Conservation (phyloP, 2,113 vertebrate species). For the Talpa occidentalis region DNA sequence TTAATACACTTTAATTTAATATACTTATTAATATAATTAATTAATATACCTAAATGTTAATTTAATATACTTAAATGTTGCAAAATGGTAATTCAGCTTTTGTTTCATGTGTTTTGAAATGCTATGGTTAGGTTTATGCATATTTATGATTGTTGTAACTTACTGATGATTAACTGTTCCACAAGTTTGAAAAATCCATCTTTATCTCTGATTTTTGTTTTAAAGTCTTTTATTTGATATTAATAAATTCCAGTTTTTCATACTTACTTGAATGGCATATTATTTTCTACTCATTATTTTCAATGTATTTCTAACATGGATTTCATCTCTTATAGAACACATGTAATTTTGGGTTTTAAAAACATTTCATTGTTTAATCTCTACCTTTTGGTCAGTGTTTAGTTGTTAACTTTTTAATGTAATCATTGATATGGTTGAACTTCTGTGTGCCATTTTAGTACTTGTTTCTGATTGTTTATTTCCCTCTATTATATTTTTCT, state of each 20-base stretch:
- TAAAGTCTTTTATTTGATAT: not conserved
- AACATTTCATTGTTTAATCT: no score
- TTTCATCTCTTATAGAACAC: not conserved
- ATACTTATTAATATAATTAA: not conserved
- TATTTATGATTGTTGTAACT: not conserved
- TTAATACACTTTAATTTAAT: no score
- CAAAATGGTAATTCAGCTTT: not conserved
- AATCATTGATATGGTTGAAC: no score
- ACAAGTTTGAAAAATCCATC: not conserved
- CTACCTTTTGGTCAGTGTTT: no score
- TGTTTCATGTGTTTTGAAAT: not conserved
- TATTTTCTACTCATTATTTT: not conserved
- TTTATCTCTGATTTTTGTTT: not conserved
- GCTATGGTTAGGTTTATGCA: not conserved
- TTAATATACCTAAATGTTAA: not conserved
- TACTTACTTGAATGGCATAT: not conserved
- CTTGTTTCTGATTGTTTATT: no score
- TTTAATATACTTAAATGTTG: not conserved
- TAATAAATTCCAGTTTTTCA: not conserved
- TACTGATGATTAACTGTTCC: not conserved
- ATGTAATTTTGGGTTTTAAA: not conserved
- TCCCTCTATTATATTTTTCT: no score
- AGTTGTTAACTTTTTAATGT: no score
- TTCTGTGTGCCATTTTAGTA: no score
- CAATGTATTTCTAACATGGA: not conserved